A percentile compares a stretch with the other conserved stretches of the same genome.
phyloP scores from a whole-genome alignment of 2,797 vertebrate species.

The Acanthopagrus latus region DNA sequence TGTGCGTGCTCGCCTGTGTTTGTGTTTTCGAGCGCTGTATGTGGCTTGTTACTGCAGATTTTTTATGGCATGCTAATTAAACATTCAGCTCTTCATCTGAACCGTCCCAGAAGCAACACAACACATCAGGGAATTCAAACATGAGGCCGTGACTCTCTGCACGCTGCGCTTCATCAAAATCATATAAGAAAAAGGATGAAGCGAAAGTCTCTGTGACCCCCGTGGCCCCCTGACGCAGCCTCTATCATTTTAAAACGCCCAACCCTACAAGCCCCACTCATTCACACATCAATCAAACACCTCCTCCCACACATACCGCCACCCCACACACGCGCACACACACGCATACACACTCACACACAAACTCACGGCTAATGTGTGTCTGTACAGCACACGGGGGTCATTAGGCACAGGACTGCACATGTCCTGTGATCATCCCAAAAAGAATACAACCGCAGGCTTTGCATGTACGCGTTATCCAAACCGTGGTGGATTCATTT shows the following conservation, averaged over 20 bases:
- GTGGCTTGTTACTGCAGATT: slow-evolving; percentile 49
- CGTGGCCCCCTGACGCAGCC: neutral
- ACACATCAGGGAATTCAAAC: slow-evolving; percentile 35
- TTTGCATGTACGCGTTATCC: slow-evolving; percentile 21
- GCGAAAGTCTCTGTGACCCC: slow-evolving; percentile 7
- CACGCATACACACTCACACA: neutral
- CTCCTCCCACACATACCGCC: slow-evolving; percentile 23
- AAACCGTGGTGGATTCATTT: slow-evolving; percentile 6
- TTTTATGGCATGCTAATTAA: slow-evolving; percentile 55
- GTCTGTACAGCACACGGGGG: slow-evolving; percentile 17
- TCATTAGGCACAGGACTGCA: slow-evolving; percentile 50
- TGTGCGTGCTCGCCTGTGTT: slow-evolving; percentile 21
- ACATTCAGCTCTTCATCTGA: slow-evolving; percentile 40
- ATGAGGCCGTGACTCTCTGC: slow-evolving; percentile 1
- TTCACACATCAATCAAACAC: slow-evolving; percentile 60
- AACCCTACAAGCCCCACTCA: slow-evolving; percentile 24
- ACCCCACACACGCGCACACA: slow-evolving; percentile 15
- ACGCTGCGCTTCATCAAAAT: slow-evolving; percentile 27
- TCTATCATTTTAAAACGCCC: slow-evolving; percentile 17
- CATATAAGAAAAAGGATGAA: slow-evolving; percentile 11
- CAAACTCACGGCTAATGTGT: neutral
- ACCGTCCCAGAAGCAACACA: slow-evolving; percentile 16
- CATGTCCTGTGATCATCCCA: slow-evolving; percentile 33
- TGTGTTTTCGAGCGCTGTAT: slow-evolving; percentile 32
- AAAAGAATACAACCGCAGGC: slow-evolving; percentile 25